phyloP scores from a whole-genome alignment of 2,797 vertebrate species.

The Hylomyscus alleni region DNA sequence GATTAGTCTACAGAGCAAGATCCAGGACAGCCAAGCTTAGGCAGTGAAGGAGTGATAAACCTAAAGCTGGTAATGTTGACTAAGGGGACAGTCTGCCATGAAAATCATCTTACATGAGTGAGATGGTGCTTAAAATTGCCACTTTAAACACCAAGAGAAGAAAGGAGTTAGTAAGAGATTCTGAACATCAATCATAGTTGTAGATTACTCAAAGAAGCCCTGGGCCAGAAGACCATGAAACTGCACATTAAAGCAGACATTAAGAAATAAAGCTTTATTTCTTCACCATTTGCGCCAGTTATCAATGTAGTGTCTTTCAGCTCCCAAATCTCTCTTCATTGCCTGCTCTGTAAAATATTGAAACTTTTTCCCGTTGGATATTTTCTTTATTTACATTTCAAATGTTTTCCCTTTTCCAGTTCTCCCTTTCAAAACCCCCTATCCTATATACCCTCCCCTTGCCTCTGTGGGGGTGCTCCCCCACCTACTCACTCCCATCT shows the following conservation, averaged over 20 bases:
- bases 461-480: too few relatives aligned
- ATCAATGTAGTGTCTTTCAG: neutral
- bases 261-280: neutral
- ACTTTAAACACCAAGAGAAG: neutral
- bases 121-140: neutral
- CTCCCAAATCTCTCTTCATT: constrained; percentile 54
- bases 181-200: neutral
- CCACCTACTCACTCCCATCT: too few relatives aligned
- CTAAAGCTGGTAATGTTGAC: too few relatives aligned
- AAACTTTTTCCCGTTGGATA: too few relatives aligned
- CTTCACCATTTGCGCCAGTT: neutral
- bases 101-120: neutral
- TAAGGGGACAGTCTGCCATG: neutral
- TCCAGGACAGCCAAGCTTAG: too few relatives aligned
- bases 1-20: too few relatives aligned
- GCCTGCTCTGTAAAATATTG: neutral
- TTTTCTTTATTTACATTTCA: too few relatives aligned
- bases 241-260: neutral
- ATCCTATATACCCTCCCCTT: too few relatives aligned
- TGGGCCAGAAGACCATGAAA: neutral
- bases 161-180: neutral
- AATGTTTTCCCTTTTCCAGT: too few relatives aligned
- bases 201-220: neutral
- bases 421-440: too few relatives aligned
- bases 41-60: too few relatives aligned